Evolutionary conservation across 2,888 invertebrate species (phyloP).

Genomic region (Agriotes lineatus): DNA sequence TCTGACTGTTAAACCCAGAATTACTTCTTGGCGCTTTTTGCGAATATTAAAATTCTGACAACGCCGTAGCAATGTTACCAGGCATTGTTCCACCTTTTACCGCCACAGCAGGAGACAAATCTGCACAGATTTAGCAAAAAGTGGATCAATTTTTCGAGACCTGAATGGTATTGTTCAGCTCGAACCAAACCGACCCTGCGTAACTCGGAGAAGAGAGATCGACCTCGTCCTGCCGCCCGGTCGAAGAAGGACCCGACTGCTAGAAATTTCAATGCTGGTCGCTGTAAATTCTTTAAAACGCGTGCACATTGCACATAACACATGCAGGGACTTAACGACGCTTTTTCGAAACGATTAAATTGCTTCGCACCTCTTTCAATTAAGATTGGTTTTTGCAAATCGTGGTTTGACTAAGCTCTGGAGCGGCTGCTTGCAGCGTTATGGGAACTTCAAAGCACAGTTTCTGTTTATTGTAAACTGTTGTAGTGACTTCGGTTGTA

Average conservation of each 20-base stretch:
- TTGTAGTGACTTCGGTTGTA: too few species aligned
- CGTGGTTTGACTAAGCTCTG: too few species aligned
- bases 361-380: slow-evolving; percentile 21
- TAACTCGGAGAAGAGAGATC: slow-evolving; percentile 7
- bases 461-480: too few species aligned
- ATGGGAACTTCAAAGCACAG: too few species aligned
- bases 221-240: not conserved
- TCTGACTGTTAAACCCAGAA: too few species aligned
- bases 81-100: slow-evolving; percentile 21
- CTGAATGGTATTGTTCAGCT: slow-evolving; percentile 36
- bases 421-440: too few species aligned
- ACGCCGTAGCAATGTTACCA: not conserved
- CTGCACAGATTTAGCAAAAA: slow-evolving; percentile 40
- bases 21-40: too few species aligned
- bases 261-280: not conserved
- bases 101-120: slow-evolving; percentile 15
- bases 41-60: slow-evolving; percentile 15
- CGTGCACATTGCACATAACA: slow-evolving; percentile 19
- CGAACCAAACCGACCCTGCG: slow-evolving; percentile 15
- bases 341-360: slow-evolving; percentile 25
- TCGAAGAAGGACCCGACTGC: not conserved
- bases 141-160: slow-evolving; percentile 39
- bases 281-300: slow-evolving; percentile 21
- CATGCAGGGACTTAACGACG: slow-evolving; percentile 20
- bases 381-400: slow-evolving; percentile 7